Evolutionary conservation across 2,797 vertebrate species (phyloP).

Genomic region (Urosaurus nigricauda): DNA sequence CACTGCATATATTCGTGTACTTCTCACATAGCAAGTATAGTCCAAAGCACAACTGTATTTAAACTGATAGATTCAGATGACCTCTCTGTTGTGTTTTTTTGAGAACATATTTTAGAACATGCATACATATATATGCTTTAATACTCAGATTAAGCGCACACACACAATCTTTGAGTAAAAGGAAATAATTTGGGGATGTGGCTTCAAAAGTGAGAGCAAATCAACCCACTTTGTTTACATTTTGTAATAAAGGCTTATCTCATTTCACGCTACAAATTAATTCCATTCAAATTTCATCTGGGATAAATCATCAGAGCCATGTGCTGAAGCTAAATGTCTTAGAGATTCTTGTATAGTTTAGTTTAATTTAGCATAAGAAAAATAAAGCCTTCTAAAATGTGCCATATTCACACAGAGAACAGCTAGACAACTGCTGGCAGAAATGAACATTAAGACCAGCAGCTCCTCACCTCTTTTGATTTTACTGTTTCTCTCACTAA

Average conservation of each 20-base stretch:
- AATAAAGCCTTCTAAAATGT: constrained; percentile 22
- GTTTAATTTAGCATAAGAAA: not conserved
- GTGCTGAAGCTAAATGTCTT: not conserved
- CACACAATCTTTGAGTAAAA: not conserved
- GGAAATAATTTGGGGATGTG: not conserved
- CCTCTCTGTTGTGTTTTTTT: not conserved
- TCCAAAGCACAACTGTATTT: not conserved
- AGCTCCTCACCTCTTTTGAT: not conserved
- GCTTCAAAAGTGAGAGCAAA: constrained; percentile 16
- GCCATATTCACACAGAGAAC: not conserved
- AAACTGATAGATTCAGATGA: not conserved
- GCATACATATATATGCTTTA: not conserved
- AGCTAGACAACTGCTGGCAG: constrained; percentile 25
- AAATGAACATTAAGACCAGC: not conserved
- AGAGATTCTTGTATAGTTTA: not conserved
- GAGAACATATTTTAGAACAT: not conserved
- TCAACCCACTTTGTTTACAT: not conserved
- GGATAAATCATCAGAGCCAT: constrained; percentile 13
- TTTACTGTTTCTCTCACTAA: not conserved
- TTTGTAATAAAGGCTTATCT: constrained; percentile 37
- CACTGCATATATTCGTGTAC: too few species aligned
- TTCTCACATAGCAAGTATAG: not conserved
- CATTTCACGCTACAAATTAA: not conserved
- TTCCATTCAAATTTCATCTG: constrained; percentile 35
- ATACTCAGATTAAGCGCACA: not conserved